A percentile compares a stretch with the other conserved stretches of the same genome.
Evolutionary conservation across 1,140 invertebrate species (phyloP).

Genomic region (Coenobita brevimanus): DNA sequence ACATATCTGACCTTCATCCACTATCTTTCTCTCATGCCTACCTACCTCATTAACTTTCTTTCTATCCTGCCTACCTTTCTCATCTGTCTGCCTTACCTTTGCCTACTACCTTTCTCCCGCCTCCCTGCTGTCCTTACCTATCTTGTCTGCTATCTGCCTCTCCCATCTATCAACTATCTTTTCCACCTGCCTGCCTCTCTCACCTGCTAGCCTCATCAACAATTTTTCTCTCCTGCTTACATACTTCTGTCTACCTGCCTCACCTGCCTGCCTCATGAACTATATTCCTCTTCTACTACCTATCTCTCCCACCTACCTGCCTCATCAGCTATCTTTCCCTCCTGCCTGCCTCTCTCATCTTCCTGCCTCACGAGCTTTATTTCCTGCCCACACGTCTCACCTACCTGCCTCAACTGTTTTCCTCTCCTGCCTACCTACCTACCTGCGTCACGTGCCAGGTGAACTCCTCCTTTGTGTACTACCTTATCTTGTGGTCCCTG

Average conservation of each 20-base stretch:
- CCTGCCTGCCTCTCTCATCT: neutral
- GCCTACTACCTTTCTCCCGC: neutral
- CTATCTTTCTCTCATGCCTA: too few relatives aligned
- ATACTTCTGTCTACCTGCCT: neutral
- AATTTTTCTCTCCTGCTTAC: neutral
- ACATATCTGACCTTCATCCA: too few relatives aligned
- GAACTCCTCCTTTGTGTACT: neutral
- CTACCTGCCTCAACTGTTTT: neutral
- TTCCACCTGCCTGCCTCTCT: neutral
- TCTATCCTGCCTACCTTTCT: too few relatives aligned
- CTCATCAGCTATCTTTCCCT: neutral
- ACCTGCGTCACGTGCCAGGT: neutral
- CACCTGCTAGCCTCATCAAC: neutral
- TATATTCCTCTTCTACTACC: neutral
- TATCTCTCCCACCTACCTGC: neutral
- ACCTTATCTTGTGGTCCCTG: too few relatives aligned
- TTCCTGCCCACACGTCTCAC: too few relatives aligned
- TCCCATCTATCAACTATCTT: neutral
- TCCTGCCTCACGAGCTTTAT: too few relatives aligned
- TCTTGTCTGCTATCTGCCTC: neutral
- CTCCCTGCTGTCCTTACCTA: neutral
- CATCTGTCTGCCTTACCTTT: too few relatives aligned
- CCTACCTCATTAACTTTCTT: too few relatives aligned
- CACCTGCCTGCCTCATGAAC: neutral
- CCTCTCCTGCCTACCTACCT: neutral